Evolutionary conservation across 1,140 invertebrate genomes (phyloP), one percentile per base, ranked within the genome.

Genomic region (Gonatopus flavifemur): DNA sequence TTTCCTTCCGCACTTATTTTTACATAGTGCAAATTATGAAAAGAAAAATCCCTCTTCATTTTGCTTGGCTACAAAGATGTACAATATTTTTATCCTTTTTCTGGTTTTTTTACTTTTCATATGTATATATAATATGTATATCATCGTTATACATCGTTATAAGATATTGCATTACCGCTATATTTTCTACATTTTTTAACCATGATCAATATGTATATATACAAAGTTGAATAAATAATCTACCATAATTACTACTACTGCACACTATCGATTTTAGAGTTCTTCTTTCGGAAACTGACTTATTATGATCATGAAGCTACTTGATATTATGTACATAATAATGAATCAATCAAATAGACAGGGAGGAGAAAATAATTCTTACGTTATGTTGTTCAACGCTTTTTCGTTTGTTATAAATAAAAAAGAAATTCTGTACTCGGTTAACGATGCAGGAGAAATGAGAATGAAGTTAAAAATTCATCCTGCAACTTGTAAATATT

Each of bases 151-250:
- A 53, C 25, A 49, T 33, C 31, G 13, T 38, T 51, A 52, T 41
- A 56, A 65, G 38, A 50, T 35, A 33, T 56, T n/a, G n/a, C n/a
- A 57, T 56, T 43, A 51, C 57, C 66, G 66, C n/a, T n/a, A 62
- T 58, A 57, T 53, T 65, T 54, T 52, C 59, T 69, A 66, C 53
- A 63, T 56, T 56, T 48, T 52, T 59, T 48, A 50, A 41, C 38
- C 52, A 46, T 18, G 22, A 64, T 59, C 28, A 40, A 56, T 35
- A 52, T 57, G 49, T 59, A 46, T 68, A 67, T 72, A 71, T 71
- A 70, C 68, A 72, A 66, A 70, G 55, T 66, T 69, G 64, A 72
- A 72, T 72, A 72, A 72, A 72, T 72, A 72, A 63, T 51, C 52
- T 37, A 57, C 57, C 48, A 55, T 52, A 57, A 64, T 64, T 46